These are phyloP conservation scores for Agonopterix subpropinquella DNA, from an alignment of 2,888 invertebrate species.

Conservation along the genomic window DNA sequence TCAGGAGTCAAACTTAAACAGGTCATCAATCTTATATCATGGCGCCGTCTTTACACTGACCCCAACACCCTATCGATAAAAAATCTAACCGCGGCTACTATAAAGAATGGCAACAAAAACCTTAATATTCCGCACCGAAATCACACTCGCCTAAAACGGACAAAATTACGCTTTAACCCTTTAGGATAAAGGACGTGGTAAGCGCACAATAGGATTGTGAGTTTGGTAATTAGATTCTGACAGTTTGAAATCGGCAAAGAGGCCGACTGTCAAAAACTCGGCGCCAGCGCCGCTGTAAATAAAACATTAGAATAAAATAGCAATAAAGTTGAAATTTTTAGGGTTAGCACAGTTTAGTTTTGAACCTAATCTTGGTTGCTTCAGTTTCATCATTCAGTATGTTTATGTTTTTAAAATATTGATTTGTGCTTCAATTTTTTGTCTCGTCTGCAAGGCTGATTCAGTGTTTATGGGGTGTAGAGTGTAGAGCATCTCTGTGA, in stretches of 20 bases:
- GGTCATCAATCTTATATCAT: constrained; percentile 58
- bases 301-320: constrained; percentile 43
- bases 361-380: neutral
- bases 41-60: constrained; percentile 61
- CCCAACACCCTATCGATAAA: constrained; percentile 56
- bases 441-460: too few species aligned
- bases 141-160: constrained; percentile 10
- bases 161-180: constrained; percentile 24
- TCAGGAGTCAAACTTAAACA: constrained; percentile 38
- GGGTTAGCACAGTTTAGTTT: constrained; percentile 29
- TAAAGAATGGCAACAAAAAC: constrained; percentile 63
- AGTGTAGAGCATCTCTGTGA: too few species aligned
- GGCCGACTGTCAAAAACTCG: constrained; percentile 69
- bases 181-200: constrained; percentile 17
- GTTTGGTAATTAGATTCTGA: constrained; percentile 70
- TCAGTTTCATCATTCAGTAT: too few species aligned
- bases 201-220: constrained; percentile 20
- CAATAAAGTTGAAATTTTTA: constrained; percentile 42
- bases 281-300: constrained; percentile 64
- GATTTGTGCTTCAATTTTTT: too few species aligned
- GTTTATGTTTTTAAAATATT: too few species aligned
- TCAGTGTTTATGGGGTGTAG: too few species aligned
- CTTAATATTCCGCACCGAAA: constrained; percentile 21
- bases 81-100: constrained; percentile 49
- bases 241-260: constrained; percentile 67